phyloP scores from a whole-genome alignment of 1,140 invertebrate genomes.

The Drosophila willistoni region DNA sequence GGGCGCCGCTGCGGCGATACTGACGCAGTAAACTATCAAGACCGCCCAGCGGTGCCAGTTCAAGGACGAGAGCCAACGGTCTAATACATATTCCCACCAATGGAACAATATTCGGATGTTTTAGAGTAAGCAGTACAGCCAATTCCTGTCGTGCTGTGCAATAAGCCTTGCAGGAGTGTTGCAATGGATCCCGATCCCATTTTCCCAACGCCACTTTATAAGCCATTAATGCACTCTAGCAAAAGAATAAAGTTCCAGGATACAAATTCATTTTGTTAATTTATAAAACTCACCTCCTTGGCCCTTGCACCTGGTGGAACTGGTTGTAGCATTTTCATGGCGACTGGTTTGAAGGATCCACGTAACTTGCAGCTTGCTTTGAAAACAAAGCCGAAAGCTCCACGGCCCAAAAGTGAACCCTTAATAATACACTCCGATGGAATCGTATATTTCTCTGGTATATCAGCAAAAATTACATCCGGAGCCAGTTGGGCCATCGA shows the following conservation, averaged over 20 bases:
- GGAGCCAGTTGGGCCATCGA: conserved; percentile 88
- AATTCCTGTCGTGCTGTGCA: conserved; percentile 97
- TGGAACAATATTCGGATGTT: conserved; percentile 96
- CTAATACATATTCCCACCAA: conserved; percentile 94
- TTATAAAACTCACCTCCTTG: conserved; percentile 82
- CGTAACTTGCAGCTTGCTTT: conserved; percentile 89
- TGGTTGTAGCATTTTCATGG: conserved; percentile 97
- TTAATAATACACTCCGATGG: conserved; percentile 91
- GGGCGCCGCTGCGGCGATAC: conserved; percentile 92
- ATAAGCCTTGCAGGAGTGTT: conserved; percentile 97
- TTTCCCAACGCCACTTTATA: conserved; percentile 91
- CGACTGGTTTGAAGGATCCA: conserved; percentile 89
- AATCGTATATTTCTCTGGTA: conserved; percentile 91
- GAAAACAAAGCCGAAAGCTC: conserved; percentile 99
- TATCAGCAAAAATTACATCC: conserved; percentile 93
- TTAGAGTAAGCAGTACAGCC: conserved; percentile 92
- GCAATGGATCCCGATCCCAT: conserved; percentile 95
- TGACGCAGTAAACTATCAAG: conserved; percentile 92
- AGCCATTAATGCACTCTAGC: conserved; percentile 77
- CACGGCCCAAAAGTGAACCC: conserved; percentile 94
- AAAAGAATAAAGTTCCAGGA: background rate
- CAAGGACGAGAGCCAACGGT: conserved; percentile 95
- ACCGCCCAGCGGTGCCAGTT: conserved; percentile 94
- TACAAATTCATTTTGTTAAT: too few relatives aligned
- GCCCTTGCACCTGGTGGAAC: conserved; percentile 93